phyloP scores from a whole-genome alignment of 2,113 vertebrate genomes.

The Psophia crepitans region DNA sequence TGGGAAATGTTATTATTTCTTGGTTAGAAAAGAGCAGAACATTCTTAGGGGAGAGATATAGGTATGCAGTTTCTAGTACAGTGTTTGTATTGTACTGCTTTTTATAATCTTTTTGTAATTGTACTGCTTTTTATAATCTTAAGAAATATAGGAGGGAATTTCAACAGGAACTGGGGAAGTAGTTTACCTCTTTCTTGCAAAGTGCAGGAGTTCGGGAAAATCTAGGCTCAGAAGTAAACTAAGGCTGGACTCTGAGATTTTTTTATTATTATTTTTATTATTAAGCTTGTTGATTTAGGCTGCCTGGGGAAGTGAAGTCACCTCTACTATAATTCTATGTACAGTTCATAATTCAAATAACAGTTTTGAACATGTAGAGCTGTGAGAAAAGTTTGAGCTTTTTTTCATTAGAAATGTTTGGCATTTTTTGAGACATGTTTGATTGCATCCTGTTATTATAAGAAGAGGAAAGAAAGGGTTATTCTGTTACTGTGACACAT shows the following conservation, averaged over 20 bases:
- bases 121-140: background rate
- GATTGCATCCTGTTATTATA: conserved; percentile 2
- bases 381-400: conserved; percentile 68
- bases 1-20: background rate
- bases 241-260: background rate
- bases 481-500: background rate
- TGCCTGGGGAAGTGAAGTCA: conserved; percentile 12
- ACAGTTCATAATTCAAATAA: conserved; percentile 15
- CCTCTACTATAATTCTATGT: background rate
- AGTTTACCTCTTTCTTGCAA: background rate
- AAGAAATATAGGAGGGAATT: background rate
- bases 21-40: background rate
- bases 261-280: background rate
- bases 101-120: background rate
- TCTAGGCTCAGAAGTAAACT: background rate
- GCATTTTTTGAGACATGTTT: conserved; percentile 29
- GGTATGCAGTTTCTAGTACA: background rate
- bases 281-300: conserved; percentile 5
- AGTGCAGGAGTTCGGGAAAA: background rate
- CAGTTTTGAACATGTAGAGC: conserved; percentile 5
- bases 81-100: background rate
- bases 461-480: background rate
- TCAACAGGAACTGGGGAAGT: background rate
- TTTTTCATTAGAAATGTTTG: conserved; percentile 14
- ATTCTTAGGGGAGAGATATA: background rate